Conservation (phyloP, 2,113 vertebrate species). For the Corvus cornix region DNA sequence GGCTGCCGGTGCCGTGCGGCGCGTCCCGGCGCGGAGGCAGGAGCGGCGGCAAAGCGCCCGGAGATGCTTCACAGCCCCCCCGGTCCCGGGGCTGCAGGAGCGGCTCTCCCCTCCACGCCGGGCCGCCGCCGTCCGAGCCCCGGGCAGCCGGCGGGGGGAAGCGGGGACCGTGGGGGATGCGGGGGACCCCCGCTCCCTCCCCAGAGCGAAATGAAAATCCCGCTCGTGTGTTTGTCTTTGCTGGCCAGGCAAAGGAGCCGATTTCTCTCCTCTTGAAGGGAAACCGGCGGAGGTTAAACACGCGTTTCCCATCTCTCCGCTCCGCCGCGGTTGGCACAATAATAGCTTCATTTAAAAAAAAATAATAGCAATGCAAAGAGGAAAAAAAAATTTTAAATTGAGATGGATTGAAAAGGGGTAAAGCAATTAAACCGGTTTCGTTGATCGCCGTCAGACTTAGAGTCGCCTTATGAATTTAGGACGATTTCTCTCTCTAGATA, state of each 20-base stretch:
- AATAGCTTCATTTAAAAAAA: background rate
- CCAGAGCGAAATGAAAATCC: background rate
- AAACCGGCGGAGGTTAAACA: background rate
- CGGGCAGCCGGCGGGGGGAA: background rate
- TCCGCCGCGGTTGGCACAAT: background rate
- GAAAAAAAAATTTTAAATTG: background rate
- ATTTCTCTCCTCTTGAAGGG: background rate
- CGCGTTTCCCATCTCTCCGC: background rate
- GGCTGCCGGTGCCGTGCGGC: background rate
- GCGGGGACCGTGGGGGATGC: background rate
- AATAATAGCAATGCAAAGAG: background rate
- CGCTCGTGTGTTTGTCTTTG: background rate
- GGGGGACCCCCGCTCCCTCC: background rate
- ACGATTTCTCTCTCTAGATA: constrained; percentile 21
- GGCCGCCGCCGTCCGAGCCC: background rate
- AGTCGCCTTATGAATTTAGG: constrained; percentile 41
- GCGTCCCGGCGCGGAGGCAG: background rate
- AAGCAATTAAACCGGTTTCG: background rate
- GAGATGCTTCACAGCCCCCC: background rate
- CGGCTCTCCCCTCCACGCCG: background rate
- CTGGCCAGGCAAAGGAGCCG: constrained; percentile 7
- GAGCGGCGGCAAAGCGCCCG: background rate
- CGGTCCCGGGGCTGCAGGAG: background rate
- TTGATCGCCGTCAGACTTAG: constrained; percentile 35
- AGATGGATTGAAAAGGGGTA: background rate